phyloP scores from a whole-genome alignment of 2,113 vertebrate genomes.

The Podilymbus podiceps region DNA sequence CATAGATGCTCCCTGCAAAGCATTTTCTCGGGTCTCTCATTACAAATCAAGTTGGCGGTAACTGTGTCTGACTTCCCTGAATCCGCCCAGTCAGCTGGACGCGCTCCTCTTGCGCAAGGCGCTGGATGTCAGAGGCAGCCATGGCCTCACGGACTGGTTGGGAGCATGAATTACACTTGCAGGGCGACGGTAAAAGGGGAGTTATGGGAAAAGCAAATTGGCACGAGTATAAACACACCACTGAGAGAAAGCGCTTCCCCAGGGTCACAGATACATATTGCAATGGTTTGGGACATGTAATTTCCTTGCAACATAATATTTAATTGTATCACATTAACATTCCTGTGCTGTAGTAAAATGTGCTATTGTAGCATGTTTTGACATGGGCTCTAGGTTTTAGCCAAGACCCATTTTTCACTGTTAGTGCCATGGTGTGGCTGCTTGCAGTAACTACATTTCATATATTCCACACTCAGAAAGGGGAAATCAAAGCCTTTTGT shows the following conservation, averaged over 20 bases:
- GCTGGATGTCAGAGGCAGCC: neutral
- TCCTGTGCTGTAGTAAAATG: constrained; percentile 24
- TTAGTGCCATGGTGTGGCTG: constrained; percentile 45
- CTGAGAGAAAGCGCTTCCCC: neutral
- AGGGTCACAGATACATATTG: neutral
- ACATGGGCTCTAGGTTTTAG: constrained; percentile 3
- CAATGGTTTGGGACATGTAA: neutral
- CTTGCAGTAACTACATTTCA: constrained; percentile 21
- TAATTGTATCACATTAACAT: constrained; percentile 41
- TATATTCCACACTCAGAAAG: neutral
- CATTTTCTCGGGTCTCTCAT: neutral
- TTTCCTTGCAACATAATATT: constrained; percentile 31
- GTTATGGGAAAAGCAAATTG: neutral
- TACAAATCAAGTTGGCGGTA: neutral
- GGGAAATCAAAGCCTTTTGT: neutral
- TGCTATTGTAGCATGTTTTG: constrained; percentile 28
- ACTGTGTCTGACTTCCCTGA: neutral
- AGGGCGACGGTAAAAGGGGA: neutral
- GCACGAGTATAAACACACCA: neutral
- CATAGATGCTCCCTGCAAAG: neutral
- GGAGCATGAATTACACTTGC: neutral
- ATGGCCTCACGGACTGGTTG: neutral
- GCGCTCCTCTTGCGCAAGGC: neutral
- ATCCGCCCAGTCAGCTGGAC: neutral
- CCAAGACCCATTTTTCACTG: neutral